Evolutionary conservation across 1,140 invertebrate genomes (phyloP), one percentile per base, ranked within the genome.

Genomic region (Scaptomyza montana): DNA sequence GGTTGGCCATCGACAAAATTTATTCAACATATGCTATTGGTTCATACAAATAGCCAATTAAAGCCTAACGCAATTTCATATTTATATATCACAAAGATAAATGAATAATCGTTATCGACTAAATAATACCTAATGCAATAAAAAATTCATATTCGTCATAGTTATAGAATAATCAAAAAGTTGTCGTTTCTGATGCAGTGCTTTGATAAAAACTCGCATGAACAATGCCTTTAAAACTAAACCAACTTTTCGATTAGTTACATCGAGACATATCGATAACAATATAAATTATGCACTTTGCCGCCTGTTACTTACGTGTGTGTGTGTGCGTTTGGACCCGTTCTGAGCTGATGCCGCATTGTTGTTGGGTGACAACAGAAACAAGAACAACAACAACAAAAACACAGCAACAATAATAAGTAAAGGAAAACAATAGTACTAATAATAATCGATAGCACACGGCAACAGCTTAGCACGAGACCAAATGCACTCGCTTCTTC

Each of bases 281-380:
- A 10, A 28, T 36, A 5, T 25, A 1, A n/a, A 21, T 16, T 10
- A 3, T 9, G 10, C 36, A 13, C 21, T 25, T 43, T 8, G 10
- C 77, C 59, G 54, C 64, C 67, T 41, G 54, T 66, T 78, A 76
- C 76, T 78, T 78, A 78, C 76, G 67, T 78, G 67, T 78, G 68
- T 69, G 62, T 25, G 45, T 75, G 63, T 76, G 68, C 33, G 7
- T 36, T 36, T 36, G 33, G 33, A 63, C 74, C 63, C 74, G 69
- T 70, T 74, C 74, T 73, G 74, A 79, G 77, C 74, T 65, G 72
- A 56, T 74, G 69, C 69, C 65, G 61, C 51, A 46, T 45, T 59
- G 41, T 36, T 46, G 33, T 56, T 62, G 50, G 28, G 6, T 55
- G 21, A 8, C 50, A 30, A 50, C 46, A 49, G 5, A 8, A 41